Conservation (phyloP, 2,113 vertebrate genomes). For the Hemichromis elongatus region DNA sequence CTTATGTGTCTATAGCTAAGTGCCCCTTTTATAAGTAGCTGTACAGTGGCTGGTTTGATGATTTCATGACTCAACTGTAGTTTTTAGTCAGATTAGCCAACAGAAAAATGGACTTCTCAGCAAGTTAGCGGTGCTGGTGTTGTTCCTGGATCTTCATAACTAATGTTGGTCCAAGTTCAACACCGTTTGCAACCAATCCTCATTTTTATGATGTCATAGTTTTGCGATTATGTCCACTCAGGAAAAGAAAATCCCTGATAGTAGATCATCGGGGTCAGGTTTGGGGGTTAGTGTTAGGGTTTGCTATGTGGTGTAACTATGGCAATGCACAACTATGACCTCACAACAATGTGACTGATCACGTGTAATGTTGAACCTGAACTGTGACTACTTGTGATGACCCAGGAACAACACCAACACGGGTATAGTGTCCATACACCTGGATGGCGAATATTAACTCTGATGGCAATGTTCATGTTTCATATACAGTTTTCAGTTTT, state of each 20-base stretch:
- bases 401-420: accelerated
- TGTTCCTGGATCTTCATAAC: too few relatives aligned
- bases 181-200: background rate
- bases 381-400: accelerated
- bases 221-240: background rate
- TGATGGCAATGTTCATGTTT: background rate
- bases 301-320: background rate
- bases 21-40: background rate
- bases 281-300: background rate
- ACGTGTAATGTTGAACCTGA: background rate
- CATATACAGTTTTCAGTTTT: background rate
- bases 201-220: background rate
- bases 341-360: background rate
- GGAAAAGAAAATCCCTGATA: too few relatives aligned
- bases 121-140: background rate
- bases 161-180: accelerated
- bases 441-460: accelerated
- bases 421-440: background rate
- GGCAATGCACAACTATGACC: background rate
- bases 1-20: background rate
- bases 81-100: background rate
- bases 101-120: background rate
- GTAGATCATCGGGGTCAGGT: background rate
- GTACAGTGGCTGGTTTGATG: background rate
- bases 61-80: background rate